These are phyloP conservation scores for Strigamia maritima DNA, from an alignment of 2,888 invertebrate species.

Conservation along the genomic window DNA sequence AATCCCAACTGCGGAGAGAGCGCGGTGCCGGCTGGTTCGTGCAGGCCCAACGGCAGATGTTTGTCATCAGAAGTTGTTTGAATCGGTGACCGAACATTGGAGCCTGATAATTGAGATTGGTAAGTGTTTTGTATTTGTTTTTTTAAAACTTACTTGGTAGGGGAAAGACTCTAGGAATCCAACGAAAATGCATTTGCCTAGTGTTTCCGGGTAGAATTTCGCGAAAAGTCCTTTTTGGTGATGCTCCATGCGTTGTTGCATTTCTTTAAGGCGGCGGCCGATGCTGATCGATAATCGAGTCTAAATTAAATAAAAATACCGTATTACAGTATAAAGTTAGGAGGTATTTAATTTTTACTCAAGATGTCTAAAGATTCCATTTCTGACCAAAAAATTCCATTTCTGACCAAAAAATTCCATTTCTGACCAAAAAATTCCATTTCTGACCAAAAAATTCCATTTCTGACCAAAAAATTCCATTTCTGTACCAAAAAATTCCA, in stretches of 20 bases:
- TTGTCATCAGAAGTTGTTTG: neutral
- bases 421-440: too few species aligned
- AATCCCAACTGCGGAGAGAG: neutral
- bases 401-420: too few species aligned
- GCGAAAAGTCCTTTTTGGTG: neutral
- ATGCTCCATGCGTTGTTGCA: neutral
- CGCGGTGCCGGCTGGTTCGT: neutral
- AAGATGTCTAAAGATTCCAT: too few species aligned
- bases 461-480: too few species aligned
- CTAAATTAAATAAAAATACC: neutral
- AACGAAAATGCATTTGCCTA: constrained; percentile 20
- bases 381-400: too few species aligned
- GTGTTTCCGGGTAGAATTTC: neutral
- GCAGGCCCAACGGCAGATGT: neutral
- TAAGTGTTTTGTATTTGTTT: neutral
- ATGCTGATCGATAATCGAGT: neutral
- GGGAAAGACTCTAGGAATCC: constrained; percentile 6
- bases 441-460: too few species aligned
- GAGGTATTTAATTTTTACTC: too few species aligned
- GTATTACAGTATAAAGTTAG: too few species aligned
- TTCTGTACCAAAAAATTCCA: too few species aligned
- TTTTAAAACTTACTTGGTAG: neutral
- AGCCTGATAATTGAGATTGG: neutral
- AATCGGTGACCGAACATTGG: neutral
- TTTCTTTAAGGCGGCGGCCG: neutral